Evolutionary conservation across 2,888 invertebrate genomes (phyloP).

Genomic region (Pristionchus entomophagus): DNA sequence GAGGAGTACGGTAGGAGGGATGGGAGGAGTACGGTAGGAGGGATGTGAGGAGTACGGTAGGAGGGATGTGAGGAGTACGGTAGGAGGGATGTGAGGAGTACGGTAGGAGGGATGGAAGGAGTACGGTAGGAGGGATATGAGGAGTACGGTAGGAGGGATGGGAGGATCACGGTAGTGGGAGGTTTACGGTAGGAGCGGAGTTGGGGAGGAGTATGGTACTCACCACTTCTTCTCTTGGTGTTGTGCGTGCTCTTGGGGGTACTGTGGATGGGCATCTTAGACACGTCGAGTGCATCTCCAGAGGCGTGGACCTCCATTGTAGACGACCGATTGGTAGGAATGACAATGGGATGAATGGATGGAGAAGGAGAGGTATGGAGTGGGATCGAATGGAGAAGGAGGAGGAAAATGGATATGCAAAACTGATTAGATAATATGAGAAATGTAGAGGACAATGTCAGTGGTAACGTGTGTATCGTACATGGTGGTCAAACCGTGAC

Average conservation of each 20-base stretch:
- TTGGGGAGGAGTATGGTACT: no score
- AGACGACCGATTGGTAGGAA: neutral
- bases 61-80: no score
- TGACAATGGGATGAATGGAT: neutral
- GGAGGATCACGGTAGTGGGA: neutral
- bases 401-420: neutral
- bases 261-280: neutral
- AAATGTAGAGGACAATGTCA: neutral
- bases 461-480: neutral
- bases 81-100: no score
- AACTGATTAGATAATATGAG: neutral
- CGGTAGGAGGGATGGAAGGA: no score
- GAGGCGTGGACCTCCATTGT: neutral
- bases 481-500: no score
- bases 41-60: no score
- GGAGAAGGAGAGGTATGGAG: neutral
- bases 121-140: neutral
- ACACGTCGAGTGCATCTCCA: neutral
- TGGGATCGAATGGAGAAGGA: no score
- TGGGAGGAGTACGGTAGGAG: no score
- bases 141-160: no score
- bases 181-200: no score
- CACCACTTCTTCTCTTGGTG: conserved; percentile 15
- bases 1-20: no score
- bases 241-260: neutral